Evolutionary conservation across 2,888 invertebrate genomes (phyloP), one percentile per base, ranked within the genome.

Genomic region (Philhelius pedissequus): DNA sequence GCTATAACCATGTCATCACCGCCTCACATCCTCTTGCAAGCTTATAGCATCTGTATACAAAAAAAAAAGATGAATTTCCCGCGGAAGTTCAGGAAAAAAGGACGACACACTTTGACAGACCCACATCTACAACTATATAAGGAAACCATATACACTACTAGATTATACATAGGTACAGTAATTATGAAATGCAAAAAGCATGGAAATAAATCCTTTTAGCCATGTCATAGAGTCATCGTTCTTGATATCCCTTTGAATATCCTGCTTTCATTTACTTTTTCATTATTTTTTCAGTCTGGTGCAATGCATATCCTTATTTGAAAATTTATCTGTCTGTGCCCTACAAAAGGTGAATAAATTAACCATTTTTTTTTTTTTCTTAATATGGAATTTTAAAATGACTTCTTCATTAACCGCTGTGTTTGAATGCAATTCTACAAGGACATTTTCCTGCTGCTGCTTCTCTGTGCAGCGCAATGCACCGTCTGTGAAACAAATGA

Each of bases 281-380:
- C 32, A 48, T 30, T 25, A 25, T 60, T 52, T 32, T 43, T 60
- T 54, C 52, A 32, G 60, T 43, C 52, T 60, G 60, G 40, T 40
- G 60, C 69, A 69, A 22, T 76, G 60, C 48, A 56, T 71, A 56
- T 71, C 48, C 45, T 64, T 71, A 25, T 60, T 76, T 76, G 69
- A 43, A 50, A 56, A 60, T 40, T 38, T 32, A 20, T n/a, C n/a
- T 71, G 77, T 71, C 77, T 77, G 71, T 20, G 77, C 45, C 76
- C 76, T 69, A 77, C 11, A 70, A 77, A n/a, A 70, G 60, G 77
- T 56, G 71, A 48, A 45, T 45, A 64, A 48, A 60, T 30, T 62
- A 38, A 18, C 38, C 40, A 13, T 48, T 52, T 50, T 69, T 40
- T 38, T 62, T 40, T 18, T 6, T 20, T 2, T 38, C 8, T n/a